Evolutionary conservation across 2,797 vertebrate species (phyloP).

Genomic region (Sylvilagus floridanus): DNA sequence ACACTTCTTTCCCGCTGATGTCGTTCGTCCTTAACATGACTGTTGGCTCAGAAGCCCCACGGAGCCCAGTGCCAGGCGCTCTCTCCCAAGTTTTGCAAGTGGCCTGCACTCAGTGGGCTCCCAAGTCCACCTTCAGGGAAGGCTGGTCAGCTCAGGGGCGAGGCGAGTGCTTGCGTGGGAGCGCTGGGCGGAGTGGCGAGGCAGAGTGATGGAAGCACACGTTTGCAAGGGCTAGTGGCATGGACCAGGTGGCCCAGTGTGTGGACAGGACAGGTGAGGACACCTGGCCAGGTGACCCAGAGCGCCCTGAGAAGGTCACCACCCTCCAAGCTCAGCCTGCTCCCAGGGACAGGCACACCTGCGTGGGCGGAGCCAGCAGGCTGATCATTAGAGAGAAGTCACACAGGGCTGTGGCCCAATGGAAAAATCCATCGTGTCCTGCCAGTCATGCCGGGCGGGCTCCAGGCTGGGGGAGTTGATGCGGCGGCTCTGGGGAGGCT

Average conservation of each 20-base stretch:
- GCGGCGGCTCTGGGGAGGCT: conserved; percentile 83
- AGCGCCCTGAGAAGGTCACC: background rate
- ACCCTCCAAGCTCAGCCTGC: background rate
- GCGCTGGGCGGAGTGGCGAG: background rate
- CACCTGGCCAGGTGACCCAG: background rate
- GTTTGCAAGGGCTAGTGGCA: background rate
- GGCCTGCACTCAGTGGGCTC: too few species aligned
- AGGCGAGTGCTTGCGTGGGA: background rate
- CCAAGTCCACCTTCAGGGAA: background rate
- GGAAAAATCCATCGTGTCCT: conserved; percentile 83
- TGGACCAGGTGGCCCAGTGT: fast-evolving
- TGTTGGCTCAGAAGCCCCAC: background rate
- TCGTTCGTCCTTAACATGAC: background rate
- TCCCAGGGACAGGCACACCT: background rate
- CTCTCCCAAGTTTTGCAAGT: background rate
- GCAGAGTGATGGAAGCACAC: fast-evolving
- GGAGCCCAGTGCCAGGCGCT: background rate
- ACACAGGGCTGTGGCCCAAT: conserved; percentile 41
- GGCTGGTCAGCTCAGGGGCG: fast-evolving
- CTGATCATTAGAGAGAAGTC: conserved; percentile 72
- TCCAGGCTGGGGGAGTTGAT: conserved; percentile 82
- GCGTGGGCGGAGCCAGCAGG: background rate
- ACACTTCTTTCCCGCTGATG: background rate
- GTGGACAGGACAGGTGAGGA: background rate
- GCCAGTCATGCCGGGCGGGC: conserved; percentile 69